These are phyloP conservation scores for Crax fasciolata DNA, from an alignment of 2,797 vertebrate species.

Conservation along the genomic window DNA sequence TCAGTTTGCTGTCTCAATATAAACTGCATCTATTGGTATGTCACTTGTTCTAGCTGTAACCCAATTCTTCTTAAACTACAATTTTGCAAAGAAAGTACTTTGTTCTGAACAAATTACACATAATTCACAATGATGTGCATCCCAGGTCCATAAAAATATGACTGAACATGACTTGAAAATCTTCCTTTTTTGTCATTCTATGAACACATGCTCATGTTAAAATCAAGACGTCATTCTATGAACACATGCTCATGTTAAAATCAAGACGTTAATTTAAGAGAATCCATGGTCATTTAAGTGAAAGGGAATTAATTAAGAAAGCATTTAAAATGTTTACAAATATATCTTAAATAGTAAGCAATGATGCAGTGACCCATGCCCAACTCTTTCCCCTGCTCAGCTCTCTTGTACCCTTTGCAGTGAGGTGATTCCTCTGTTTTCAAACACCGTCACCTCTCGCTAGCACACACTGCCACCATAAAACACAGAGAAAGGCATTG, in stretches of 20 bases:
- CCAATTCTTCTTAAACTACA: neutral
- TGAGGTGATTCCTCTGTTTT: neutral
- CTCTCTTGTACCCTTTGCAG: neutral
- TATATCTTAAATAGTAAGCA: neutral
- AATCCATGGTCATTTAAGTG: neutral
- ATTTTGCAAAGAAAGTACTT: neutral
- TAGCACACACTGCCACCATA: neutral
- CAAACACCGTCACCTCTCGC: neutral
- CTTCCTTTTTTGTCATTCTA: neutral
- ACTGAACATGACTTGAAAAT: neutral
- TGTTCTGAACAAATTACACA: neutral
- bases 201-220: rapidly evolving
- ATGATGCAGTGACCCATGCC: neutral
- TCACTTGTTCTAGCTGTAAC: neutral
- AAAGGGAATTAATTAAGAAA: neutral
- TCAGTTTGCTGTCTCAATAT: neutral
- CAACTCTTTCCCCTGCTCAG: neutral
- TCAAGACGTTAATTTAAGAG: neutral
- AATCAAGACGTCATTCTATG: neutral
- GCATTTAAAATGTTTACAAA: neutral
- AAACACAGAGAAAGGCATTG: neutral
- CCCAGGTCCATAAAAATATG: neutral
- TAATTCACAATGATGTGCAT: neutral
- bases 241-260: rapidly evolving
- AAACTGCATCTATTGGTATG: neutral